Conservation (phyloP, 2,888 invertebrate genomes). For the Ochropleura plecta region DNA sequence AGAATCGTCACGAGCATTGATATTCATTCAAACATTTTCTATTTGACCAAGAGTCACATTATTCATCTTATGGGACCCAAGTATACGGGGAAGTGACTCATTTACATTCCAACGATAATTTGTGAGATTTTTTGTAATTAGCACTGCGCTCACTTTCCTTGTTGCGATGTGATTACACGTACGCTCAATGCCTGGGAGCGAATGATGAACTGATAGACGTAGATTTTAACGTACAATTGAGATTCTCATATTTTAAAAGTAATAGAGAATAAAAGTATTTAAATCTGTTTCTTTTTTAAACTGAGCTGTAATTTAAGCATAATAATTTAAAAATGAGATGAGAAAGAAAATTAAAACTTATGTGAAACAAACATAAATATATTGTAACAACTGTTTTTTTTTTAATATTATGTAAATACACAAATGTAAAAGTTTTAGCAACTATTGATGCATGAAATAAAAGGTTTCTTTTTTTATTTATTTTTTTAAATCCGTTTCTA, state of each 20-base stretch:
- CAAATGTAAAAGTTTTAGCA: too few relatives aligned
- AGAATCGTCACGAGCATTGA: slow-evolving; percentile 24
- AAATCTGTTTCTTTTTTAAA: too few relatives aligned
- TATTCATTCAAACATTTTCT: slow-evolving; percentile 52
- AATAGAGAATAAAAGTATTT: background rate
- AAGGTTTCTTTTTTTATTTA: too few relatives aligned
- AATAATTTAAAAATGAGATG: too few relatives aligned
- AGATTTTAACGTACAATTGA: slow-evolving; percentile 18
- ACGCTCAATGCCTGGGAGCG: slow-evolving; percentile 19
- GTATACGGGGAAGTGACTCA: slow-evolving; percentile 62
- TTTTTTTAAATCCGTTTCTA: too few relatives aligned
- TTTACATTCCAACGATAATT: slow-evolving; percentile 70
- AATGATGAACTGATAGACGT: slow-evolving; percentile 39
- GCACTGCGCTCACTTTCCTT: slow-evolving; percentile 66
- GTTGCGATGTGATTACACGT: slow-evolving; percentile 57
- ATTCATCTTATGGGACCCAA: slow-evolving; percentile 51
- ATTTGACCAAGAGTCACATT: slow-evolving; percentile 54
- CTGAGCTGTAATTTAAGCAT: too few relatives aligned
- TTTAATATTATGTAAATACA: too few relatives aligned
- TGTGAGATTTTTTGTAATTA: slow-evolving; percentile 71
- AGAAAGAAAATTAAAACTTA: too few relatives aligned
- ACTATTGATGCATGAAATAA: too few relatives aligned
- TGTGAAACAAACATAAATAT: too few relatives aligned
- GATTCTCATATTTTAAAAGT: background rate
- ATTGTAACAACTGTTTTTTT: too few relatives aligned